These are phyloP conservation scores for Trichosurus vulpecula DNA, from an alignment of 2,797 vertebrate genomes.

Conservation along the genomic window DNA sequence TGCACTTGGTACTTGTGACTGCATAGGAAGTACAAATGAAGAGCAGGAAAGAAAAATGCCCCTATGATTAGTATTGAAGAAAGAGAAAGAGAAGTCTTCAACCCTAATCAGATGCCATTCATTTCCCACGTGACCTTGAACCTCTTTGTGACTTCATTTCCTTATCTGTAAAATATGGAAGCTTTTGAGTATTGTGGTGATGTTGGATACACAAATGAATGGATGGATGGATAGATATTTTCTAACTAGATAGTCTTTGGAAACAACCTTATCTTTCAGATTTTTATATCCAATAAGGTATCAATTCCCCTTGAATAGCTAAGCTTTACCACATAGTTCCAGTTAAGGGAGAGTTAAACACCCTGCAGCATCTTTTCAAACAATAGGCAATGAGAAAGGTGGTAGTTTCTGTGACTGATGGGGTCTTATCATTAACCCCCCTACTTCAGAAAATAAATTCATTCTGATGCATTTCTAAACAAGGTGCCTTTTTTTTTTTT, in stretches of 20 bases:
- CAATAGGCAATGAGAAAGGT: neutral
- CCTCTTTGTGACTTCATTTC: neutral
- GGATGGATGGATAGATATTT: neutral
- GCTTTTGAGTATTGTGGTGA: neutral
- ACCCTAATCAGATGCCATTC: neutral
- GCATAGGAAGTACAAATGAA: neutral
- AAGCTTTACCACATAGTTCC: slow-evolving; percentile 55
- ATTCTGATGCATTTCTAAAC: slow-evolving; percentile 61
- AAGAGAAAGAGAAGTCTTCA: neutral
- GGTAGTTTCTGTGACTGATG: slow-evolving; percentile 27
- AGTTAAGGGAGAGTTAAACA: slow-evolving; percentile 56
- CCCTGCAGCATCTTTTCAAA: slow-evolving; percentile 61
- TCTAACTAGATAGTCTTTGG: neutral
- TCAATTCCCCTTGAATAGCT: slow-evolving; percentile 52
- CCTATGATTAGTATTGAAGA: neutral
- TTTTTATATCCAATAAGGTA: slow-evolving; percentile 14
- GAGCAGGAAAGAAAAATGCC: neutral
- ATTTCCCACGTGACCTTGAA: neutral
- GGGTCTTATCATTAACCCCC: neutral
- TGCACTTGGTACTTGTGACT: neutral
- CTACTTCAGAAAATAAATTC: neutral
- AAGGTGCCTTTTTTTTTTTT: slow-evolving; percentile 75
- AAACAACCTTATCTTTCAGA: slow-evolving; percentile 36
- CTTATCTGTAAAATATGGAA: slow-evolving; percentile 6
- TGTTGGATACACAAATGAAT: neutral